phyloP scores from a whole-genome alignment of 2,113 vertebrate genomes.

The Nibea albiflora region DNA sequence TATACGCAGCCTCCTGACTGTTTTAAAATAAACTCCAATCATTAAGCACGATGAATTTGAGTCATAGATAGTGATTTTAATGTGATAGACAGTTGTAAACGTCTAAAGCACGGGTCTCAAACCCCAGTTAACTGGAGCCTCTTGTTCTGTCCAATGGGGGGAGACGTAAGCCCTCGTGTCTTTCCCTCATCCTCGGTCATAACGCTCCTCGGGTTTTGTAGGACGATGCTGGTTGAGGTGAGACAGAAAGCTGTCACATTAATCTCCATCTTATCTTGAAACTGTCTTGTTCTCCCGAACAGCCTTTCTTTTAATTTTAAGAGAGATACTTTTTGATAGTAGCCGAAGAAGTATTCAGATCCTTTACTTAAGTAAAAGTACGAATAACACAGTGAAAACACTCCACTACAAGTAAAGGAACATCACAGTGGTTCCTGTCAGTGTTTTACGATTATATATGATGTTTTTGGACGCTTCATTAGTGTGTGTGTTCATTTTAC shows the following conservation, averaged over 20 bases:
- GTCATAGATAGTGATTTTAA: not conserved
- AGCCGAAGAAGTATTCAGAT: no score
- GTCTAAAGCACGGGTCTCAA: not conserved
- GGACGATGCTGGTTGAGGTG: not conserved
- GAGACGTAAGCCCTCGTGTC: not conserved
- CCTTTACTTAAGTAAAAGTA: no score
- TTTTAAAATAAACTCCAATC: not conserved
- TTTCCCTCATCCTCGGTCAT: not conserved
- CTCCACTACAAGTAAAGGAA: no score
- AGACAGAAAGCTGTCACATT: constrained; percentile 2
- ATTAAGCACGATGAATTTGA: not conserved
- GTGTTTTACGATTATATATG: no score
- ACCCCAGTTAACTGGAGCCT: not conserved
- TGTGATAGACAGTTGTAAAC: not conserved
- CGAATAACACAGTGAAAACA: no score
- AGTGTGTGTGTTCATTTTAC: no score
- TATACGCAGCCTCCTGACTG: not conserved
- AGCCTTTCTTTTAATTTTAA: not conserved
- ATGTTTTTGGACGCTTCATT: no score
- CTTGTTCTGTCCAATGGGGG: not conserved
- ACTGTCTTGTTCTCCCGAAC: not conserved
- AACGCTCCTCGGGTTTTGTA: not conserved
- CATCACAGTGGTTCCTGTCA: no score
- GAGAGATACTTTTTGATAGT: not conserved
- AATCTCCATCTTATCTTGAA: constrained; percentile 15